Evolutionary conservation across 2,888 invertebrate species (phyloP).

Genomic region (Dicranocentrus wangi): DNA sequence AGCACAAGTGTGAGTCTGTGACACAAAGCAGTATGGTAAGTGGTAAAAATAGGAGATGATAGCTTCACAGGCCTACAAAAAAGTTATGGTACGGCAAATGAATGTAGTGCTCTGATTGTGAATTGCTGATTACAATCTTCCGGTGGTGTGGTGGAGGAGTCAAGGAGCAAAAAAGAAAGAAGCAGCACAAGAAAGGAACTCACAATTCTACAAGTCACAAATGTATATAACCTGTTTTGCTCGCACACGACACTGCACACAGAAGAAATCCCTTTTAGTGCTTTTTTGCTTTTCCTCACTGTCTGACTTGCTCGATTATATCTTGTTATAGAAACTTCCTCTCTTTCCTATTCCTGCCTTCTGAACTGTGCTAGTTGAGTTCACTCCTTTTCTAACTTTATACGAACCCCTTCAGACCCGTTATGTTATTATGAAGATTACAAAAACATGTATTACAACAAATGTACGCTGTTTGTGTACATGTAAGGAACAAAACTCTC

Average conservation of each 20-base stretch:
- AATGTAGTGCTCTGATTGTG: slow-evolving; percentile 48
- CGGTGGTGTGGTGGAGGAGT: slow-evolving; percentile 38
- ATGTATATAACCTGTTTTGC: slow-evolving; percentile 38
- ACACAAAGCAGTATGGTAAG: slow-evolving; percentile 7
- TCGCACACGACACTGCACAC: slow-evolving; percentile 56
- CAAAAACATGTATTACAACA: slow-evolving; percentile 31
- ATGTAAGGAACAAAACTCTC: slow-evolving; percentile 26
- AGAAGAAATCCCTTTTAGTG: slow-evolving; percentile 15
- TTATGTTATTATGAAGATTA: slow-evolving; percentile 45
- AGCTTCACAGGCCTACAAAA: slow-evolving; percentile 5
- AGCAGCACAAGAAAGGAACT: slow-evolving; percentile 44
- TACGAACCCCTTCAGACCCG: slow-evolving; percentile 13
- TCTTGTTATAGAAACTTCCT: slow-evolving; percentile 48
- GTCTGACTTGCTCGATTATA: slow-evolving; percentile 31
- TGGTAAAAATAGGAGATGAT: neutral
- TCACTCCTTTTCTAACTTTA: slow-evolving; percentile 16
- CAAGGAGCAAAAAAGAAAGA: slow-evolving; percentile 26
- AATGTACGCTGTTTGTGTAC: slow-evolving; percentile 11
- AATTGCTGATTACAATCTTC: slow-evolving; percentile 57
- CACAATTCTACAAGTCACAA: slow-evolving; percentile 31
- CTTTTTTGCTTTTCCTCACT: slow-evolving; percentile 22
- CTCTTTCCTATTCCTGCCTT: slow-evolving; percentile 34
- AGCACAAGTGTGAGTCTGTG: slow-evolving; percentile 35
- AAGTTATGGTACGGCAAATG: slow-evolving; percentile 11
- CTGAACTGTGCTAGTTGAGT: slow-evolving; percentile 6